A percentile compares a stretch with the other conserved stretches of the same genome.
Conservation (phyloP, 2,797 vertebrate genomes). For the Cyprinodon diabolis region DNA sequence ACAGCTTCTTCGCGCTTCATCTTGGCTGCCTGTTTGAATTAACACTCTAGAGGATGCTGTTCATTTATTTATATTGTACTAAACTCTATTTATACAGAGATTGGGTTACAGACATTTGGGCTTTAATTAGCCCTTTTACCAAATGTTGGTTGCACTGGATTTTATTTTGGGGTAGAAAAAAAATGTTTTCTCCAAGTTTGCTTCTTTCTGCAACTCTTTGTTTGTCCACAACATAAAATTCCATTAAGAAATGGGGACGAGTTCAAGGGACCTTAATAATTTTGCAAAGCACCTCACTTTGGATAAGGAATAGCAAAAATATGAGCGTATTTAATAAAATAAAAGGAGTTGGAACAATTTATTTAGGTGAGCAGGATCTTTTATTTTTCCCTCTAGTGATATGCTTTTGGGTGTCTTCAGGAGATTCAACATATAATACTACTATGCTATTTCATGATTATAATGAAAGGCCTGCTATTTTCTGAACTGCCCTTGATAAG, state of each 20-base stretch:
- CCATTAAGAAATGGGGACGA: background rate
- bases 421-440: background rate
- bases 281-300: background rate
- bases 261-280: background rate
- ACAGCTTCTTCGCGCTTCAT: too few species aligned
- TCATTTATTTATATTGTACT: too few species aligned
- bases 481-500: constrained; percentile 43
- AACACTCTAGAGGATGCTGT: too few species aligned
- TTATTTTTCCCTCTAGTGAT: background rate
- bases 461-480: constrained; percentile 63
- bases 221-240: background rate
- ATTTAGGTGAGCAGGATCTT: background rate
- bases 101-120: too few species aligned
- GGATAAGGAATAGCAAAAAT: background rate
- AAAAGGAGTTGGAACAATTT: background rate
- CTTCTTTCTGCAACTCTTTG: too few species aligned
- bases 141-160: too few species aligned
- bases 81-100: too few species aligned
- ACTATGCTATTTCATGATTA: constrained; percentile 48
- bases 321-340: background rate
- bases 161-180: too few species aligned
- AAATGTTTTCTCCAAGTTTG: background rate
- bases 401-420: constrained; percentile 8
- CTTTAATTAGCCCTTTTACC: too few species aligned
- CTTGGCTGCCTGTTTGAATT: too few species aligned